These are phyloP conservation scores for Cheilosia variabilis DNA, from an alignment of 2,888 invertebrate genomes.

Conservation along the genomic window DNA sequence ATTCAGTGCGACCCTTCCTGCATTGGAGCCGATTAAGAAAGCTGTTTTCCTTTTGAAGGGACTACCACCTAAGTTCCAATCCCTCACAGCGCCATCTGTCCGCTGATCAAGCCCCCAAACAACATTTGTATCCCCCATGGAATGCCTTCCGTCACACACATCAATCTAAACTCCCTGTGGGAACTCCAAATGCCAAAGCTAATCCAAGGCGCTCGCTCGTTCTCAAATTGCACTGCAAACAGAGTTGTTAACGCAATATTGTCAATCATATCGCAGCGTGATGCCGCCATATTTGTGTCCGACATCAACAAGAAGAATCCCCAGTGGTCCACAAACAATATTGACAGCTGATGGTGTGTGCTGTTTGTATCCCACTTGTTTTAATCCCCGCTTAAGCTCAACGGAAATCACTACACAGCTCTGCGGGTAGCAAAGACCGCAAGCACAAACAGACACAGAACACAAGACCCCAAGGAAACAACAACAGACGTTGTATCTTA, in stretches of 20 bases:
- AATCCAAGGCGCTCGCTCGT: not conserved
- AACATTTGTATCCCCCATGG: not conserved
- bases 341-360: conserved; percentile 57
- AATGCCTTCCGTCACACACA: not conserved
- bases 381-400: conserved; percentile 59
- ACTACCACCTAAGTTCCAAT: too few species aligned
- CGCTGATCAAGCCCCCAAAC: too few species aligned
- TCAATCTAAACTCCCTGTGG: not conserved
- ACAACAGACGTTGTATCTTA: conserved; percentile 67
- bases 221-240: conserved; percentile 36
- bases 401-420: conserved; percentile 32
- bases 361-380: conserved; percentile 29
- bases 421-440: conserved; percentile 49
- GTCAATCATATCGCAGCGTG: conserved; percentile 66
- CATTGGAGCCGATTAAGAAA: too few species aligned
- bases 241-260: conserved; percentile 54
- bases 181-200: not conserved
- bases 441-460: conserved; percentile 17
- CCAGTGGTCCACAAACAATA: conserved; percentile 59
- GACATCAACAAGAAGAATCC: conserved; percentile 59
- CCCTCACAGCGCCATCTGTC: too few species aligned
- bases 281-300: conserved; percentile 44
- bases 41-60: too few species aligned
- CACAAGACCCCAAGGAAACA: conserved; percentile 59
- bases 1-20: too few species aligned